Evolutionary conservation across 2,888 invertebrate genomes (phyloP).

Genomic region (Synanthedon tipuliformis): DNA sequence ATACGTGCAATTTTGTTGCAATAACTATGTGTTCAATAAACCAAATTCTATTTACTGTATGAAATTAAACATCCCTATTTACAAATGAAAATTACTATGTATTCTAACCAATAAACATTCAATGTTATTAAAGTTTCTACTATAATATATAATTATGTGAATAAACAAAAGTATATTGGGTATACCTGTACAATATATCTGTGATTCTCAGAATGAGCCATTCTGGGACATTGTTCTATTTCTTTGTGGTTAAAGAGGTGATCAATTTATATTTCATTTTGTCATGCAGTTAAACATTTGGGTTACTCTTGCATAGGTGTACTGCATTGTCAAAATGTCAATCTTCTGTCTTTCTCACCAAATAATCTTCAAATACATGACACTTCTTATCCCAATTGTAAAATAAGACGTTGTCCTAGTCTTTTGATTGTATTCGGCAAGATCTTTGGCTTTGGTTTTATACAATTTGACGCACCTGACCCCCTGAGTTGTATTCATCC

Average conservation of each 20-base stretch:
- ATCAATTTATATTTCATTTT: slow-evolving; percentile 8
- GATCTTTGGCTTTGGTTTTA: neutral
- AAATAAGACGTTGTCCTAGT: neutral
- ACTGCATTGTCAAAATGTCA: neutral
- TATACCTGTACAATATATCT: slow-evolving; percentile 81
- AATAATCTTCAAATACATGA: neutral
- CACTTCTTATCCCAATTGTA: neutral
- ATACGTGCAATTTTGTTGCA: too few species aligned
- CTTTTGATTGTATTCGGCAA: neutral
- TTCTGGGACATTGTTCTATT: slow-evolving; percentile 60
- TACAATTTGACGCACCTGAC: slow-evolving; percentile 30
- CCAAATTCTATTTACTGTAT: neutral
- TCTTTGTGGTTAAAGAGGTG: slow-evolving; percentile 26
- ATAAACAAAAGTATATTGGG: slow-evolving; percentile 16
- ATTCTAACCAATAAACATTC: neutral
- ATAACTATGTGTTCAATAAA: neutral
- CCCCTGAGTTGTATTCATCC: slow-evolving; percentile 52
- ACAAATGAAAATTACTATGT: neutral
- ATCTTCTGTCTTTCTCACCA: neutral
- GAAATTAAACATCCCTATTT: neutral
- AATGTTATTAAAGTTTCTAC: too few species aligned
- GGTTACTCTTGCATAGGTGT: neutral
- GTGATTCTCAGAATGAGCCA: slow-evolving; percentile 73
- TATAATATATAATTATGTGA: neutral
- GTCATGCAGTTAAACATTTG: neutral